Evolutionary conservation across 2,888 invertebrate genomes (phyloP).

Genomic region (Caprella mutica): DNA sequence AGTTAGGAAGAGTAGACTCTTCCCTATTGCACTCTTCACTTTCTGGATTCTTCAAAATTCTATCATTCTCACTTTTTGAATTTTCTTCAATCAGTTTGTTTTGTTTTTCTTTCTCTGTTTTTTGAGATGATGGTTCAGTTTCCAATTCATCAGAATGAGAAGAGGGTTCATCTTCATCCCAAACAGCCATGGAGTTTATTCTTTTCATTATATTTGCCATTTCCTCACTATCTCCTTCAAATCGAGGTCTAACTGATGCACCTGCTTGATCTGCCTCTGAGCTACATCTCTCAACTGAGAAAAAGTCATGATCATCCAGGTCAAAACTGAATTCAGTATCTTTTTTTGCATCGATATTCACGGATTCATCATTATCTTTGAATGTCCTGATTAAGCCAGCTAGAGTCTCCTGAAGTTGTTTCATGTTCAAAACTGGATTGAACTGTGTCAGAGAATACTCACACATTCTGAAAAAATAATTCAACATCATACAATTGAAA

Average conservation of each 20-base stretch:
- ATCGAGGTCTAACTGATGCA: neutral
- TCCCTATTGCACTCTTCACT: no score
- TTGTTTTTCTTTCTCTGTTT: no score
- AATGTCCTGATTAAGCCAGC: constrained; percentile 48
- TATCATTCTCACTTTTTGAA: no score
- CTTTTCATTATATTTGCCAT: constrained; percentile 4
- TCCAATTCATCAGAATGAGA: neutral
- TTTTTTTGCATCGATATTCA: constrained; percentile 3
- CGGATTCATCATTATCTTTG: neutral
- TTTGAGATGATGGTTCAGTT: no score
- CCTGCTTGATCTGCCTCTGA: constrained; percentile 14
- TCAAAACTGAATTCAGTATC: no score
- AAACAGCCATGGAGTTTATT: constrained; percentile 7
- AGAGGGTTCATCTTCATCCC: neutral
- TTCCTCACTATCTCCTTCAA: neutral
- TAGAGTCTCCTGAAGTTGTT: constrained; percentile 59
- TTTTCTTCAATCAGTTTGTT: no score
- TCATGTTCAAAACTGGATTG: constrained; percentile 57
- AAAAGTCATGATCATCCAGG: no score
- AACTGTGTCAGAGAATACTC: constrained; percentile 48
- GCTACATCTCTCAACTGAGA: no score
- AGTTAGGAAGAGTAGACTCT: no score
- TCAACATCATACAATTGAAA: constrained; percentile 20
- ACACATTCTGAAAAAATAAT: constrained; percentile 48
- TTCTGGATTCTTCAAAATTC: no score